phyloP scores from a whole-genome alignment of 2,888 invertebrate species.

The Strigamia maritima region DNA sequence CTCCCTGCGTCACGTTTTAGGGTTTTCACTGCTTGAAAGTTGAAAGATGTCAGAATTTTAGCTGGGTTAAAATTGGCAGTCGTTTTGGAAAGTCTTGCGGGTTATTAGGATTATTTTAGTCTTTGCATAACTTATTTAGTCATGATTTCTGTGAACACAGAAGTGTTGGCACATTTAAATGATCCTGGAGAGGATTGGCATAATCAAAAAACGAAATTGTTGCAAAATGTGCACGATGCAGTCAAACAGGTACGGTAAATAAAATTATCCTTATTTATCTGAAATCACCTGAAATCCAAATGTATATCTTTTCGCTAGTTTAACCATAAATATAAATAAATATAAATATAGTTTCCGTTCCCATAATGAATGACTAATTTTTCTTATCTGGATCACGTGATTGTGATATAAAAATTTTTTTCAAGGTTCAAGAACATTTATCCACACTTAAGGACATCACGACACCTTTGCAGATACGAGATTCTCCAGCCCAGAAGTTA shows the following conservation, averaged over 20 bases:
- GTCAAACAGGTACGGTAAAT: conserved; percentile 40
- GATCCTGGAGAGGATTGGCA: conserved; percentile 12
- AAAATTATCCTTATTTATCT: too few relatives aligned
- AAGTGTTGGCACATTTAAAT: neutral
- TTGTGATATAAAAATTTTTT: too few relatives aligned
- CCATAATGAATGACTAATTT: too few relatives aligned
- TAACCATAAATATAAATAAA: too few relatives aligned
- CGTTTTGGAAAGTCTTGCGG: neutral
- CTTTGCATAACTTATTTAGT: neutral
- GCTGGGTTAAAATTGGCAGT: neutral
- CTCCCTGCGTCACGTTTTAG: neutral
- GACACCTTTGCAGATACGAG: neutral
- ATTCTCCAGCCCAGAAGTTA: conserved; percentile 18
- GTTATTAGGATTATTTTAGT: neutral
- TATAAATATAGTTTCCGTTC: too few relatives aligned
- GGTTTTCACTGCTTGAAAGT: neutral
- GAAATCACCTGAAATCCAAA: too few relatives aligned
- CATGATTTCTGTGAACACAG: neutral
- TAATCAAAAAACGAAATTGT: conserved; percentile 34
- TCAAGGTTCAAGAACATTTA: conserved; percentile 9
- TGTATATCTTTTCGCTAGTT: too few relatives aligned
- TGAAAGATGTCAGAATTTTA: neutral
- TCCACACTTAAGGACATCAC: neutral
- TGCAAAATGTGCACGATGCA: conserved; percentile 38
- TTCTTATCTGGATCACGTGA: too few relatives aligned